Evolutionary conservation across 2,113 vertebrate species (phyloP), one percentile per base, ranked within the genome.

Genomic region (Morphnarchus princeps): DNA sequence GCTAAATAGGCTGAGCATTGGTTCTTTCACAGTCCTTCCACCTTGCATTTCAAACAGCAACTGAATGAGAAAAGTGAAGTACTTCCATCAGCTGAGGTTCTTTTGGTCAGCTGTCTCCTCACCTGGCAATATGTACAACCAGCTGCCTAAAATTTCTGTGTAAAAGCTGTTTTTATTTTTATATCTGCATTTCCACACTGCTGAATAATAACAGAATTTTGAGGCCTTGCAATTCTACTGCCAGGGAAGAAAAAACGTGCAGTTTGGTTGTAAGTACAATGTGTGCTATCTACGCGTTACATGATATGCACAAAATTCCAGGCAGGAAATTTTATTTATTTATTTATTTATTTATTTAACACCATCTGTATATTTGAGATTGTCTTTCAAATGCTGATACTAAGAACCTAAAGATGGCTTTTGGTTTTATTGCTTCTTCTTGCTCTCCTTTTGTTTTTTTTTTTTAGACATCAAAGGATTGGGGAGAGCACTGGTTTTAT

Each of bases 111-210:
- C 26, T 63, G 31, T 36, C 57, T 90, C 57, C 40, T 87, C 31
- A 85, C 18, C 55, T 89, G 66, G 58, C 72, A 97, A 76, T 92
- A 94, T 83, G 81, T 94, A 95, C 65, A 71, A 94, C 61, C 83
- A 96, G 47, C 47, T 97, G 92, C 73, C 70, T 65, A 91, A 89
- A 69, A 93, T 95, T 97, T 94, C 61, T 88, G 20, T 77, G 34
- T 91, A 92, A 94, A 66, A 89, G 15, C 16, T 95, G 34, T 1
- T 50, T 61, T 76, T 40, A 40, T 65, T 84, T 90, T 80, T 32
- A 45, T 2, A 12, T 47, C 20, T 31, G 2, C 1, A 5, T 90
- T 74, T 82, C 40, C 28, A 34, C 18, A 43, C 7, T 59, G 9
- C 9, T 55, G 20, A 76, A 66, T n/a, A 74, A 32, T 13, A 76